Evolutionary conservation across 2,113 vertebrate species (phyloP), one percentile per base, ranked within the genome.

Genomic region (Reinhardtius hippoglossoides): DNA sequence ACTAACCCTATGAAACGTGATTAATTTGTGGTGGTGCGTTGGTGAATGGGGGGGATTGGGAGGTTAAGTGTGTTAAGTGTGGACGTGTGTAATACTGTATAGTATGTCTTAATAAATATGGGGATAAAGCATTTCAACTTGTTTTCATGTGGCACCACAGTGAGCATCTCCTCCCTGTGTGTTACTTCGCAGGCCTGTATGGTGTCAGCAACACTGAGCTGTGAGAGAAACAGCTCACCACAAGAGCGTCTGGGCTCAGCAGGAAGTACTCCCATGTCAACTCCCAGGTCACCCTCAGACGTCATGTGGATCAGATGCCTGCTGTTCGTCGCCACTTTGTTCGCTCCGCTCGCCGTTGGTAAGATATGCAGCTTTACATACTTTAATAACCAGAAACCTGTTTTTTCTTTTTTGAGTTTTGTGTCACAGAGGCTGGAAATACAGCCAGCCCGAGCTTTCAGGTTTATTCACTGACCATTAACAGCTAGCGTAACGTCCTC

Each of bases 261-360:
- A 91, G 92, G 89, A 94, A 92, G 88, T 78, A 72, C 81, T 89
- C 54, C 82, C 89, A 21, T 37, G 86, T 92, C 82, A 88, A 86
- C 95, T 93, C 93, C 91, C 93, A 87, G 88, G 92, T 93, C 87
- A 87, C 76, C 75, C 82, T 77, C 86, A 75, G 94, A 93, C 95
- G 95, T 94, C 96, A 98, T 99, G 97, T 96, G 96, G 97, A 93
- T 94, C 93, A 91, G 95, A 94, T 96, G 96, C 93, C 94, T 97
- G 74, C 92, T 98, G 64, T 94, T 96, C 94, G 88, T 96, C 93
- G 93, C 90, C 71, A 91, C 94, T 89, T 94, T 99, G 88, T 92
- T 96, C 80, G 94, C 95, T 63, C 95, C 96, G 6, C 71, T 94
- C 50, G 88, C 93, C 73, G 88, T 96, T 64, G 97, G 97, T 99